Evolutionary conservation across 2,113 vertebrate genomes (phyloP), one percentile per base, ranked within the genome.

Genomic region (Theristicus caerulescens): DNA sequence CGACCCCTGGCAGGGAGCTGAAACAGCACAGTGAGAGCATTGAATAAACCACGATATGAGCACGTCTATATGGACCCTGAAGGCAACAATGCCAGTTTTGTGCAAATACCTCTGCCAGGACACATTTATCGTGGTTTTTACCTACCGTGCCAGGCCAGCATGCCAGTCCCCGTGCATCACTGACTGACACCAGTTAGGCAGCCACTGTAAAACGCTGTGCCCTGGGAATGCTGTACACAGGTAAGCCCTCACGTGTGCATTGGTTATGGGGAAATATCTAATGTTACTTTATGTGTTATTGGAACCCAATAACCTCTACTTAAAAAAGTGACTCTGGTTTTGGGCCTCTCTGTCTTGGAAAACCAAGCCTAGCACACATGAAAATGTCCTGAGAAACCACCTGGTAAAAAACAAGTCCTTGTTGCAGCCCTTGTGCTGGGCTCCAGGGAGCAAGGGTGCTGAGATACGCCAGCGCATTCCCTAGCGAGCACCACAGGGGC

Each of bases 351-450:
- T 76, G 32, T 25, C 62, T 66, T 72, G 44, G 49, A 49, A 62
- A 64, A 42, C 10, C 20, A 61, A 91, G 16, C 16, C 11, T 29
- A 66, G 11, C 15, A 42, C n/a, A 44, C 18, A 10, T 2, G 19
- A 83, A 86, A 27, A 24, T 5, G 7, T 47, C 42, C 15, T 11
- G 42, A 86, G 84, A 67, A 91, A 55, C 4, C n/a, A 32, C 21
- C 22, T 34, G 25, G 27, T 61, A 6, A 79, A 85, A 66, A 61
- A 32, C 1, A 40, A 42, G 38, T 38, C 55, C 21, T 72, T 40
- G 15, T n/a, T 9, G 1, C 18, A 12, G 32, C 18, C 24, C 10
- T 47, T 55, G 34, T 0, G 0, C 9, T 22, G 47, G n/a, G 29
- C 27, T 74, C 32, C 57, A 32, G 54, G 62, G 58, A 65, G 3